Percentiles rank a stretch among this genome's conserved stretches.
Conservation (phyloP, 1,140 invertebrate genomes). For the Ceratina calcarata region DNA sequence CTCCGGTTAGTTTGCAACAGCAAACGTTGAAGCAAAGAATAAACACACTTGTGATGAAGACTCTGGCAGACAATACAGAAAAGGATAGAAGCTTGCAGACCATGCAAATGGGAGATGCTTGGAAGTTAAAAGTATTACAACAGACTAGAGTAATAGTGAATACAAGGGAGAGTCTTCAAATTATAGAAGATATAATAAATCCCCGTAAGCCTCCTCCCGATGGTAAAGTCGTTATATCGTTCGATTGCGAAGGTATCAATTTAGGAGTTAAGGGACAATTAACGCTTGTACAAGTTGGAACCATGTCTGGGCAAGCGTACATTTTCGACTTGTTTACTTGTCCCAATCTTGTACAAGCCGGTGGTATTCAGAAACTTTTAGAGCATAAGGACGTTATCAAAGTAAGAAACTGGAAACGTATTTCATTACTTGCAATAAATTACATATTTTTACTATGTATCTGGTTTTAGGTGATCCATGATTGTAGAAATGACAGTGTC, state of each 20-base stretch:
- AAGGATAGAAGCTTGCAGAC: constrained; percentile 85
- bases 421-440: constrained; percentile 19
- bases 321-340: constrained; percentile 95
- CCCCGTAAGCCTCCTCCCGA: constrained; percentile 80
- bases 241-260: constrained; percentile 96
- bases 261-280: constrained; percentile 91
- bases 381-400: constrained; percentile 92
- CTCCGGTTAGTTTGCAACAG: constrained; percentile 78
- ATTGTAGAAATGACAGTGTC: constrained; percentile 95
- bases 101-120: constrained; percentile 84
- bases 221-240: constrained; percentile 85
- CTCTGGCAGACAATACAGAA: constrained; percentile 93
- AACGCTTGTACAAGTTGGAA: constrained; percentile 93
- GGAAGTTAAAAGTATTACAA: constrained; percentile 90
- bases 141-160: constrained; percentile 89
- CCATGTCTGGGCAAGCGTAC: constrained; percentile 88
- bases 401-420: constrained; percentile 78
- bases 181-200: constrained; percentile 89
- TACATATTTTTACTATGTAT: constrained; percentile 27
- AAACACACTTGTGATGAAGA: constrained; percentile 92
- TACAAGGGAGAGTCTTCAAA: constrained; percentile 87
- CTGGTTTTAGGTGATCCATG: constrained; percentile 91
- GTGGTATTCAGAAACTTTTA: constrained; percentile 89
- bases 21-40: constrained; percentile 92
- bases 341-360: constrained; percentile 88